These are phyloP conservation scores for Anableps anableps DNA, from an alignment of 2,797 vertebrate genomes.

Conservation along the genomic window DNA sequence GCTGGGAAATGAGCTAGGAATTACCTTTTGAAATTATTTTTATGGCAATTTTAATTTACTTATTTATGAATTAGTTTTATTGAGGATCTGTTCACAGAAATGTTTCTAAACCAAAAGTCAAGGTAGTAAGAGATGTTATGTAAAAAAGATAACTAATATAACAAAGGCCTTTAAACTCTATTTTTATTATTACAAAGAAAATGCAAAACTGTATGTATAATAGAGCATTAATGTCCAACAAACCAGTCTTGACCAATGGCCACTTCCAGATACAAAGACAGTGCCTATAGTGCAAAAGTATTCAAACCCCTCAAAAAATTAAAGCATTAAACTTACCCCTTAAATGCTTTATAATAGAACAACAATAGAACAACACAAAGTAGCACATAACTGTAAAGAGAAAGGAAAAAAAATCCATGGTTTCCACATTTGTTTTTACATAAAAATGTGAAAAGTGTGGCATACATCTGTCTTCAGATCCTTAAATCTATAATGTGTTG, in stretches of 20 bases:
- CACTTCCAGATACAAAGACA: not conserved
- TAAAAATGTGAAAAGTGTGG: too few relatives aligned
- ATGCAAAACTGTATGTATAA: not conserved
- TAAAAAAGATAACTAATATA: not conserved
- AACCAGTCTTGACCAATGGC: not conserved
- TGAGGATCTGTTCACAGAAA: not conserved
- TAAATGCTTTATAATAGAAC: too few relatives aligned
- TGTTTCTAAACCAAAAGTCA: conserved; percentile 6
- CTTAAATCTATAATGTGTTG: not conserved
- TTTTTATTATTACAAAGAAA: not conserved
- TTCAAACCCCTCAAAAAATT: not conserved
- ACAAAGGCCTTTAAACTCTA: not conserved
- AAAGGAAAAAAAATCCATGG: not conserved
- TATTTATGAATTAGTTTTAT: not conserved
- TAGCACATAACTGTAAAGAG: not conserved
- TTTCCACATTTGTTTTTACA: not conserved
- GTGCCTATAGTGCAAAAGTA: not conserved
- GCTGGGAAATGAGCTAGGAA: not conserved
- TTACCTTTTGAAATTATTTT: not conserved
- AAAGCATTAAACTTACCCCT: not conserved
- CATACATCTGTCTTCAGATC: not conserved
- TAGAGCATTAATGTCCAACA: not conserved
- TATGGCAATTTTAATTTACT: not conserved
- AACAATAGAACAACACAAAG: not conserved
- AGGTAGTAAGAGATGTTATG: not conserved